Percentiles rank a stretch among this genome's conserved stretches.
These are phyloP conservation scores for Portunus trituberculatus DNA, from an alignment of 1,140 invertebrate genomes.

Conservation along the genomic window DNA sequence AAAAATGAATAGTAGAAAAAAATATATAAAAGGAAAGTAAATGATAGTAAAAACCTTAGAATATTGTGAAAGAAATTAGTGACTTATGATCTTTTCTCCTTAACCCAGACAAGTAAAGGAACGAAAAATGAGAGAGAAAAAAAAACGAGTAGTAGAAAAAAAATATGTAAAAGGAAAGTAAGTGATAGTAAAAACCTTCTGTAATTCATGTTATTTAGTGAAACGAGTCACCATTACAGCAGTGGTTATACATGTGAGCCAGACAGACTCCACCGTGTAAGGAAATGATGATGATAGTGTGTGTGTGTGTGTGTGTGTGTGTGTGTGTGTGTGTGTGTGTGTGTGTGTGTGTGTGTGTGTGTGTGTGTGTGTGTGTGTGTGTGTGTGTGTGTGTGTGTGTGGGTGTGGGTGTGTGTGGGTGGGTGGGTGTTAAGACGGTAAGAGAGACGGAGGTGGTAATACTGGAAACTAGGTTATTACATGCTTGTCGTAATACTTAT, in stretches of 20 bases:
- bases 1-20: too few relatives aligned
- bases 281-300: background rate
- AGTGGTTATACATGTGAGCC: background rate
- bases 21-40: background rate
- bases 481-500: background rate
- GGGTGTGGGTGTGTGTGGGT: background rate
- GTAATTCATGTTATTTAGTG: background rate
- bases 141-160: too few relatives aligned
- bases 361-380: background rate
- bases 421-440: background rate
- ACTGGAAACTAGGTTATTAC: slow-evolving; percentile 1
- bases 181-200: background rate
- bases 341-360: slow-evolving; percentile 17
- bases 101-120: too few relatives aligned
- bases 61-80: too few relatives aligned
- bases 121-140: too few relatives aligned
- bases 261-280: too few relatives aligned
- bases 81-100: too few relatives aligned
- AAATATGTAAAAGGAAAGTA: background rate
- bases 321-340: background rate
- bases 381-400: slow-evolving; percentile 28
- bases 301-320: slow-evolving; percentile 17
- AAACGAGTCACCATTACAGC: background rate
- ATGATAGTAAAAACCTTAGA: background rate
- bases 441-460: background rate